Evolutionary conservation across 2,888 invertebrate genomes (phyloP).

Genomic region (Pandemis cinnamomeana): DNA sequence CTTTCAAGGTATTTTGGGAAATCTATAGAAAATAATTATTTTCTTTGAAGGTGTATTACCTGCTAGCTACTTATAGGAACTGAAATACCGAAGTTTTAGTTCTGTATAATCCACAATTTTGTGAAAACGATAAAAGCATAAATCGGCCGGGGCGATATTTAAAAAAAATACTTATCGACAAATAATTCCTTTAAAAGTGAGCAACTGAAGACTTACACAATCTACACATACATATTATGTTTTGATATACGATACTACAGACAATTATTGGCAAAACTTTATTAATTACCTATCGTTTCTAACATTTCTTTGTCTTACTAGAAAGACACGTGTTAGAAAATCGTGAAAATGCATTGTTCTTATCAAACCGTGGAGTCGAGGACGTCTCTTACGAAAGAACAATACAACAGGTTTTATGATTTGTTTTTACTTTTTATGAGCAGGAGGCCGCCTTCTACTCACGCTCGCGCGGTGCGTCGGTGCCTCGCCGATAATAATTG

Average conservation of each 20-base stretch:
- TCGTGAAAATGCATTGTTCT: slow-evolving; percentile 66
- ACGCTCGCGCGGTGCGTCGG: slow-evolving; percentile 50
- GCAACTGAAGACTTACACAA: not conserved
- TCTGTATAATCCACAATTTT: too few relatives aligned
- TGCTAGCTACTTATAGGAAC: too few relatives aligned
- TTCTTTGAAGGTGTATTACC: too few relatives aligned
- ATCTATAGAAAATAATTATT: not conserved
- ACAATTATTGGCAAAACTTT: not conserved
- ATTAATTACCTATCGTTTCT: slow-evolving; percentile 51
- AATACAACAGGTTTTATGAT: slow-evolving; percentile 79
- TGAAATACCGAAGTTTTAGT: too few relatives aligned
- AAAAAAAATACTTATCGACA: too few relatives aligned
- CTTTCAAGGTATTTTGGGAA: not conserved
- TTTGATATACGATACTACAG: not conserved
- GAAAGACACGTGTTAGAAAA: slow-evolving; percentile 65
- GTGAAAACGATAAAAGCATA: not conserved
- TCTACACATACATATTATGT: not conserved
- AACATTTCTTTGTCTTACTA: slow-evolving; percentile 56
- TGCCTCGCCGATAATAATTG: slow-evolving; percentile 52
- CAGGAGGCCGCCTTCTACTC: slow-evolving; percentile 47
- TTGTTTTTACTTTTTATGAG: slow-evolving; percentile 74
- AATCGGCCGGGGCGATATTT: too few relatives aligned
- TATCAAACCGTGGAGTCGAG: slow-evolving; percentile 65
- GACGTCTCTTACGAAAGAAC: slow-evolving; percentile 74
- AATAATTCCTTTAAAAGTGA: not conserved